Conservation (phyloP, 2,888 invertebrate genomes). For the Apeira syringaria region DNA sequence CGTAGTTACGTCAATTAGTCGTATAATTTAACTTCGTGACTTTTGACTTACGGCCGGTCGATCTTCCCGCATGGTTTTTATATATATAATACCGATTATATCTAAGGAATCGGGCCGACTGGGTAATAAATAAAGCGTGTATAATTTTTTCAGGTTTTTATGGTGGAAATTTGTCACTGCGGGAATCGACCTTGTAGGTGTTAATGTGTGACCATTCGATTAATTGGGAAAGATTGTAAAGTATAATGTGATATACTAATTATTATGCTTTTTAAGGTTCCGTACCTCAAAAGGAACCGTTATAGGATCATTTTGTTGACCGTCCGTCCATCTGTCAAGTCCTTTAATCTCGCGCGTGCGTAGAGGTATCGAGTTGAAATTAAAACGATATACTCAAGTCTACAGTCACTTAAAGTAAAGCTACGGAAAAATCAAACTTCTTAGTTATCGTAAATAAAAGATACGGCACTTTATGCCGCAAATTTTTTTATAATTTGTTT, state of each 20-base stretch:
- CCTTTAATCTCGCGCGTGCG: too few species aligned
- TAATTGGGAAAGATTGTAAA: constrained; percentile 15
- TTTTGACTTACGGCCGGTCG: constrained; percentile 74
- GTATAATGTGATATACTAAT: constrained; percentile 7
- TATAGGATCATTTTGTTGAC: too few species aligned
- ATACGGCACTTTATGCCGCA: too few species aligned
- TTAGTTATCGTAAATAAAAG: too few species aligned
- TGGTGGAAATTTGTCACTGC: constrained; percentile 44
- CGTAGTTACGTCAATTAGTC: constrained; percentile 76
- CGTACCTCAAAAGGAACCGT: too few species aligned
- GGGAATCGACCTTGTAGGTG: constrained; percentile 32
- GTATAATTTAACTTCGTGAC: constrained; percentile 73
- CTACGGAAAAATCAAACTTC: too few species aligned
- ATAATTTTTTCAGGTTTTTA: constrained; percentile 38
- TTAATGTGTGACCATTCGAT: constrained; percentile 21
- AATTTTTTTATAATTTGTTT: too few species aligned
- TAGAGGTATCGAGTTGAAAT: too few species aligned
- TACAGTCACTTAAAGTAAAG: too few species aligned
- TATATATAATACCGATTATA: constrained; percentile 50
- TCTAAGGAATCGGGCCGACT: constrained; percentile 54
- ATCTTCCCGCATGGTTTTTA: constrained; percentile 62
- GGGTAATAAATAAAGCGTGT: constrained; percentile 61
- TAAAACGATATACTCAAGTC: too few species aligned
- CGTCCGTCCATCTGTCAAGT: too few species aligned
- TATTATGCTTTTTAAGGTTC: too few species aligned